Evolutionary conservation across 2,888 invertebrate species (phyloP).

Genomic region (Oegoconia quadripuncta): DNA sequence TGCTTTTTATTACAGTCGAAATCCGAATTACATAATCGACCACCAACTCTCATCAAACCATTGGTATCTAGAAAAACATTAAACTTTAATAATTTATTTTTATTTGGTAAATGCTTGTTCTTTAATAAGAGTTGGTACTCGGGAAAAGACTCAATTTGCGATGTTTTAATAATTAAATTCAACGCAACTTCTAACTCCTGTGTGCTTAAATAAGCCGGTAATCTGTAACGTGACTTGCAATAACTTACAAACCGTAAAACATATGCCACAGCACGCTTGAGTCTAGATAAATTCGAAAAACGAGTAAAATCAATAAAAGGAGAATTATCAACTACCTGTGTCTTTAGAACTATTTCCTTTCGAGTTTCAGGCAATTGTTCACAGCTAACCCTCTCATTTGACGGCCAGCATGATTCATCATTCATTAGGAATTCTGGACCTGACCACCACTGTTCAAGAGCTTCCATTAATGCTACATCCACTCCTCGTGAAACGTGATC

Average conservation of each 20-base stretch:
- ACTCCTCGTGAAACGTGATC: constrained; percentile 15
- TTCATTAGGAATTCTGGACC: constrained; percentile 12
- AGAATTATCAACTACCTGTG: not conserved
- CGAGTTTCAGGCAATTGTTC: constrained; percentile 8
- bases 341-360: not conserved
- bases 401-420: constrained; percentile 5
- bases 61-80: constrained; percentile 21
- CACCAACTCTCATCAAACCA: constrained; percentile 26
- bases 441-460: constrained; percentile 10
- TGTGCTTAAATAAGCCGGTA: not conserved
- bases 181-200: constrained; percentile 14
- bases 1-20: constrained; percentile 25
- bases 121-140: constrained; percentile 19
- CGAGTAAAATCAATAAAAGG: constrained; percentile 12
- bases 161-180: constrained; percentile 12
- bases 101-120: constrained; percentile 10
- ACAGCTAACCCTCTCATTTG: not conserved
- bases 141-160: constrained; percentile 22
- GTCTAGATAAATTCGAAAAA: constrained; percentile 15
- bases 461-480: not conserved
- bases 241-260: constrained; percentile 17
- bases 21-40: constrained; percentile 21
- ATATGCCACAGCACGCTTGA: constrained; percentile 17
- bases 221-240: constrained; percentile 4
- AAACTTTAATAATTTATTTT: constrained; percentile 17